These are phyloP conservation scores for Zapornia atra DNA, from an alignment of 2,113 vertebrate species.

Conservation along the genomic window DNA sequence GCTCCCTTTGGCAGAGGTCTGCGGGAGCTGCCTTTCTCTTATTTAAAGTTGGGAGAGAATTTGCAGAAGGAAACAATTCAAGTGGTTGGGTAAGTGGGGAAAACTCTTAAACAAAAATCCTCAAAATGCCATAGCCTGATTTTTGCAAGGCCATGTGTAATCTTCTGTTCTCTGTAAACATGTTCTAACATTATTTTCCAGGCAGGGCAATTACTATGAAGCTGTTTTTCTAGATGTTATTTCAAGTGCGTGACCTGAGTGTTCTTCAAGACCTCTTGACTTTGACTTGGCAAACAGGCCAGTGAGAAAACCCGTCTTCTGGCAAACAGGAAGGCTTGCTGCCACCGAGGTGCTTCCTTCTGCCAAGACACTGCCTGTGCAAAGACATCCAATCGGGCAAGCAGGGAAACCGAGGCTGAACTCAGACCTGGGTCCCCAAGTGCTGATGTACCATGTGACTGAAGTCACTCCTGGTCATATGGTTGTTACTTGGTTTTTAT, in stretches of 20 bases:
- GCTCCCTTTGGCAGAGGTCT: conserved; percentile 7
- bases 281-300: neutral
- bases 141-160: neutral
- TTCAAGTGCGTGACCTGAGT: neutral
- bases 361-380: neutral
- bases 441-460: neutral
- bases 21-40: conserved; percentile 2
- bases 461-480: neutral
- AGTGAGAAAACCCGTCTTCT: neutral
- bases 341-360: neutral
- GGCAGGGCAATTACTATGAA: neutral
- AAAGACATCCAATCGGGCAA: neutral
- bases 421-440: neutral
- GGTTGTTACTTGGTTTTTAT: neutral
- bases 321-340: neutral
- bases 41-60: neutral
- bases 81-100: neutral
- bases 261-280: neutral
- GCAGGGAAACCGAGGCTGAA: neutral
- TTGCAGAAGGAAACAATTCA: neutral
- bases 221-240: neutral
- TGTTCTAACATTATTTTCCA: neutral
- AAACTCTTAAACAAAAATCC: neutral
- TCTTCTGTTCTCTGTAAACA: neutral
- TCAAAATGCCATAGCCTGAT: neutral